Evolutionary conservation across 2,113 vertebrate genomes (phyloP), one percentile per base, ranked within the genome.

Genomic region (Aegotheles bennettii): DNA sequence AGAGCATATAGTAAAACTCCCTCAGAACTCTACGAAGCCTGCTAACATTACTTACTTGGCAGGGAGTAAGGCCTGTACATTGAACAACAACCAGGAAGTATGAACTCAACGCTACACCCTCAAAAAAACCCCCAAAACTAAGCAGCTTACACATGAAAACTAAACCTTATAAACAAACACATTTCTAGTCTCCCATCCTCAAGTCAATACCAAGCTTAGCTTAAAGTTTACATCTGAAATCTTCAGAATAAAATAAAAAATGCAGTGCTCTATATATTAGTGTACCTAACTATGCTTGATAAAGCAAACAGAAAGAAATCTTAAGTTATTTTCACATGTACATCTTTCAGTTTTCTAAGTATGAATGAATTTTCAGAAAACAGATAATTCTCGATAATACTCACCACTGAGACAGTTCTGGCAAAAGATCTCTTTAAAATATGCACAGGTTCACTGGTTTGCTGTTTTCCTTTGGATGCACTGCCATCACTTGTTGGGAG

Each of bases 381-480:
- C 11, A 35, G 23, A 45, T 48, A 26, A 61, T 28, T 60, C 7
- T 47, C 31, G 14, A 11, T 13, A 83, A 59, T 59, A 96, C 98
- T 97, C 96, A 99, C 99, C 98, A 99, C 98, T 29, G 99, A 99
- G 33, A 99, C 99, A 28, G 99, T 99, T 64, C 99, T 99, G 74
- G 99, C 99, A 96, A 99, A 99, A 54, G 99, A 99, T 68, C 99
- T 98, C 95, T 99, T 99, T 48, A 99, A 98, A 96, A 99, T 99
- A 89, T 99, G 99, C 25, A 99, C 99, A 6, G 99, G 99, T 89
- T 99, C 99, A 85, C 98, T 99, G 53, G 98, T 99, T 97, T 99
- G 99, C 96, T 99, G 99, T 82, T 99, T 99, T 63, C 99, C 99
- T 98, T 99, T 99, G 17, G 99, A 98, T 31, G 99, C 98, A 89